Conservation (phyloP, 2,888 invertebrate genomes). For the Heliconius charithonia region DNA sequence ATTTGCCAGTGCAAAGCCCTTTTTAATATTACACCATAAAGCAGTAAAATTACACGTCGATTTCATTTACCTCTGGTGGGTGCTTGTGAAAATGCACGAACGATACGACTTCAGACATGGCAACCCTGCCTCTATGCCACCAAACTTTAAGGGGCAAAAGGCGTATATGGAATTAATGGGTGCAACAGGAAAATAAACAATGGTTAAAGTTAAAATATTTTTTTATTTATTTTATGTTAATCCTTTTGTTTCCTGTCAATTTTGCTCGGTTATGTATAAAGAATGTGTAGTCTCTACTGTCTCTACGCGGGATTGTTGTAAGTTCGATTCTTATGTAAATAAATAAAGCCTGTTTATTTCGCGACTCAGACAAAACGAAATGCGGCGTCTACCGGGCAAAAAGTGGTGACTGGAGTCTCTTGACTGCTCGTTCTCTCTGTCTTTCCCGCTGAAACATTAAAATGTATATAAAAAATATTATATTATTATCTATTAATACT, state of each 20-base stretch:
- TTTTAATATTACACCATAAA: constrained; percentile 51
- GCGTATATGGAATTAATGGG: no score
- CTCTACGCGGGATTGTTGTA: no score
- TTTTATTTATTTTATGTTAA: not conserved
- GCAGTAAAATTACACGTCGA: constrained; percentile 54
- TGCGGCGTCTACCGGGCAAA: not conserved
- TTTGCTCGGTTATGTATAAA: no score
- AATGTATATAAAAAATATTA: no score
- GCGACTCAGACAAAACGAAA: no score
- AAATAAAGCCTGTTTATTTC: no score
- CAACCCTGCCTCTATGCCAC: constrained; percentile 45
- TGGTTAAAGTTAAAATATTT: not conserved
- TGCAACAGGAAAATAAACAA: not conserved
- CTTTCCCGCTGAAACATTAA: not conserved
- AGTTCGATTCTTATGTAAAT: no score
- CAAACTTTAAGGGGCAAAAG: not conserved
- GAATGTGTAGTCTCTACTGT: no score
- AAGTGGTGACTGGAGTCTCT: not conserved
- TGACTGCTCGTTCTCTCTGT: not conserved
- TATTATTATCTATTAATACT: no score
- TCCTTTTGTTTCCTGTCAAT: not conserved
- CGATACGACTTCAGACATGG: constrained; percentile 43
- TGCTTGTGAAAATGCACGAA: constrained; percentile 54
- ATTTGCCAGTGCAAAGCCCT: constrained; percentile 22
- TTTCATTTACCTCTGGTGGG: constrained; percentile 57